phyloP scores from a whole-genome alignment of 2,797 vertebrate genomes.

The Hylomyscus alleni region DNA sequence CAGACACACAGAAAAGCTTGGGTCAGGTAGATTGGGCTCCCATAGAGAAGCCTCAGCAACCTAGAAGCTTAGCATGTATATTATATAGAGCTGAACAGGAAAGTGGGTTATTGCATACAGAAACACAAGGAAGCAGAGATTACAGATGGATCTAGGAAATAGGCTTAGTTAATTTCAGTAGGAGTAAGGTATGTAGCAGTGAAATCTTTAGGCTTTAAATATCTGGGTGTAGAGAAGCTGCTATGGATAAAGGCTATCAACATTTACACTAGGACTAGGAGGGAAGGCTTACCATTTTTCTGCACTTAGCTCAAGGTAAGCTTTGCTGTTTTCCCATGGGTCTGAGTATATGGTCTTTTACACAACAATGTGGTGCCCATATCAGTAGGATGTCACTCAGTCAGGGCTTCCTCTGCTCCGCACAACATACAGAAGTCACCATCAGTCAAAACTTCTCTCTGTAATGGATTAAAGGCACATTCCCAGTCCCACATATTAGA shows the following conservation, averaged over 20 bases:
- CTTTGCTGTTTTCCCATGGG: background rate
- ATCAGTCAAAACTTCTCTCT: background rate
- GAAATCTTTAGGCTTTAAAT: background rate
- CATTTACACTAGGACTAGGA: background rate
- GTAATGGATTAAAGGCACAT: constrained; percentile 24
- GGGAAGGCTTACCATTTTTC: background rate
- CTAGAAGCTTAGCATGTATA: background rate
- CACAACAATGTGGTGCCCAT: background rate
- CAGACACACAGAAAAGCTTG: background rate
- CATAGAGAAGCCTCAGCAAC: background rate
- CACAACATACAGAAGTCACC: background rate
- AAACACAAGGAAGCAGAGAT: background rate
- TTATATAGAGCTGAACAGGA: background rate
- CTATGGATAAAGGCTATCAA: background rate
- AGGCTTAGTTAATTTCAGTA: background rate
- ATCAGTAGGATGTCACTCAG: background rate
- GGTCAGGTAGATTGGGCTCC: background rate
- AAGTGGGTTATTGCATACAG: background rate
- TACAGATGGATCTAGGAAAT: background rate
- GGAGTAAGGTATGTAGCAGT: background rate
- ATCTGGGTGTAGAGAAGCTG: background rate
- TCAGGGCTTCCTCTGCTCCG: background rate
- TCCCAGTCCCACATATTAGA: background rate
- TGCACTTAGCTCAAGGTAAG: background rate
- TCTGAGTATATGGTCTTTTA: background rate